Evolutionary conservation across 2,888 invertebrate genomes (phyloP).

Genomic region (Lumbricus terrestris): DNA sequence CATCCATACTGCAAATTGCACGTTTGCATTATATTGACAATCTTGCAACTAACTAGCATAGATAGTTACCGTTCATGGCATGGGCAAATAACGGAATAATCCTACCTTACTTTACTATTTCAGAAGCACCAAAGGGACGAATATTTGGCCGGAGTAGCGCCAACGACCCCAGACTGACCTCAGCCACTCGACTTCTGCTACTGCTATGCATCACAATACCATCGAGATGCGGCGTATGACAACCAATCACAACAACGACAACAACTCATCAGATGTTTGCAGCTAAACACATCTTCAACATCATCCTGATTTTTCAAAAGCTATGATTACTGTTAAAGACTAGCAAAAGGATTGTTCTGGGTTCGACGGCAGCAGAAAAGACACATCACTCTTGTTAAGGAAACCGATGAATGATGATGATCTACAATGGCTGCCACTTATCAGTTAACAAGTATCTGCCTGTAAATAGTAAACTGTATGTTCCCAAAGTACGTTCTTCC

Average conservation of each 20-base stretch:
- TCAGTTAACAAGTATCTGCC: background rate
- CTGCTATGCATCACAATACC: background rate
- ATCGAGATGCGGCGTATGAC: background rate
- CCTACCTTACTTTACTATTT: background rate
- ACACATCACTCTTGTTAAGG: background rate
- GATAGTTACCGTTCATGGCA: background rate
- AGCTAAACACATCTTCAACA: background rate
- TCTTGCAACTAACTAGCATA: no score
- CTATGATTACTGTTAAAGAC: background rate
- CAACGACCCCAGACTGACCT: background rate
- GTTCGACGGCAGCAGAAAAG: background rate
- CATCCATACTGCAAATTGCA: background rate
- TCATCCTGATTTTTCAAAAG: background rate
- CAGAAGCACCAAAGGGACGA: background rate
- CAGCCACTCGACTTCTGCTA: background rate
- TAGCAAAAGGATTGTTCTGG: background rate
- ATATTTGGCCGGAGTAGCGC: slow-evolving; percentile 9
- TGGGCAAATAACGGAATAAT: background rate
- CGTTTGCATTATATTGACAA: background rate
- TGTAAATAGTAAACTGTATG: background rate
- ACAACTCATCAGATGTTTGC: background rate
- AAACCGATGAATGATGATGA: background rate
- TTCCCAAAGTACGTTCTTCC: background rate
- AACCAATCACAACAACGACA: background rate
- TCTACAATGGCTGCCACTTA: background rate